Evolutionary conservation across 2,797 vertebrate genomes (phyloP).

Genomic region (Nothura maculosa): DNA sequence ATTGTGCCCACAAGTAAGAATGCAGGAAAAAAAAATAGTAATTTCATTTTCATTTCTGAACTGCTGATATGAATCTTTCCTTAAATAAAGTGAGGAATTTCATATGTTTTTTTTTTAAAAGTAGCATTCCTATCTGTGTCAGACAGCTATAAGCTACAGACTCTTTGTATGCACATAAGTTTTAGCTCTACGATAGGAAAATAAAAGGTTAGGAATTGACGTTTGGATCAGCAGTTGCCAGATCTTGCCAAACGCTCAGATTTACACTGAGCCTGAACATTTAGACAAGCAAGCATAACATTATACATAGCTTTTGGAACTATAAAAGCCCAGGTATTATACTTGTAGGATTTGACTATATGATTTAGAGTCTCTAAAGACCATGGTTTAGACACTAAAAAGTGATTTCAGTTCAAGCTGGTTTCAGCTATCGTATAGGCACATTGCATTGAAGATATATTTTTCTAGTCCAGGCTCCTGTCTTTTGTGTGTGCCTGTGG

Average conservation of each 20-base stretch:
- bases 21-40: not conserved
- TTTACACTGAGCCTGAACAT: rapidly evolving
- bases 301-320: not conserved
- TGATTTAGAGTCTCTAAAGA: not conserved
- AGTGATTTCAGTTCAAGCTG: not conserved
- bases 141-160: not conserved
- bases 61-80: not conserved
- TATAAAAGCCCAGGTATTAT: not conserved
- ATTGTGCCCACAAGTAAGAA: not conserved
- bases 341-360: not conserved
- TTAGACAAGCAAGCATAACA: not conserved
- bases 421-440: not conserved
- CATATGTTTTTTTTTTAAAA: no score
- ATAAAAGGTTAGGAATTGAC: not conserved
- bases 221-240: not conserved
- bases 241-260: not conserved
- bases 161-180: not conserved
- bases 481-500: not conserved
- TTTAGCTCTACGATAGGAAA: not conserved
- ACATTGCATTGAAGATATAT: not conserved
- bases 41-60: not conserved
- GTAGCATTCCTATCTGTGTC: not conserved
- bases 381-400: not conserved
- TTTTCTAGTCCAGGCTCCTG: not conserved
- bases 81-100: not conserved